A percentile compares a stretch with the other conserved stretches of the same genome.
Conservation (phyloP, 2,797 vertebrate species). For the Cirrhinus molitorella region DNA sequence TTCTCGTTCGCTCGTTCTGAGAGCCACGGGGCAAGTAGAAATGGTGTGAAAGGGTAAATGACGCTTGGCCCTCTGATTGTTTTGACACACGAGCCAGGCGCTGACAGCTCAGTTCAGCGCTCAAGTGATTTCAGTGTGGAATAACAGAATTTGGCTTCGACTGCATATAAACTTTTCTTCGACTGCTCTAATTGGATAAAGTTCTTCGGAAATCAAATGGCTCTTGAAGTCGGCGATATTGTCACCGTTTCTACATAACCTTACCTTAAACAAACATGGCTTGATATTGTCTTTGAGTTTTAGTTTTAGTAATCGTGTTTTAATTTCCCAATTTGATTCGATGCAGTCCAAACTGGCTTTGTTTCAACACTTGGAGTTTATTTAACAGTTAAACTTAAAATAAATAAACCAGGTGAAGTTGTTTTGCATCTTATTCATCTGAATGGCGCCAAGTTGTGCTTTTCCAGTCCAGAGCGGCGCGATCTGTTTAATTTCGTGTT, state of each 20-base stretch:
- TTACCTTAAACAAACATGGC: background rate
- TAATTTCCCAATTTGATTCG: background rate
- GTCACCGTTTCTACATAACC: background rate
- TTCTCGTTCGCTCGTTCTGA: background rate
- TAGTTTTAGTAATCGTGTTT: background rate
- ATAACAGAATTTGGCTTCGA: constrained; percentile 2
- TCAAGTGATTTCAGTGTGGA: background rate
- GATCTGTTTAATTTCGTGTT: background rate
- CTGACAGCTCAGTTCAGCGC: constrained; percentile 42
- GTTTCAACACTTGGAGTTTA: background rate
- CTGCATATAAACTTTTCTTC: background rate
- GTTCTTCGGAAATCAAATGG: background rate
- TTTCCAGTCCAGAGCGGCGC: background rate
- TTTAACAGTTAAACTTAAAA: background rate
- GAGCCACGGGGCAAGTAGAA: constrained; percentile 15
- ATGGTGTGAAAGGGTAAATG: constrained; percentile 36
- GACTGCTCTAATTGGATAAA: background rate
- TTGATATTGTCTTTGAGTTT: background rate
- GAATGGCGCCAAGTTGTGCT: background rate
- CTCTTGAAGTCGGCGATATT: too few species aligned
- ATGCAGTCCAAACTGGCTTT: background rate
- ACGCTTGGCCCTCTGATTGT: constrained; percentile 13
- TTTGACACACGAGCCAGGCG: constrained; percentile 34
- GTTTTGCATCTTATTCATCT: background rate
- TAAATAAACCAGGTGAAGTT: background rate